A percentile compares a stretch with the other conserved stretches of the same genome.
These are phyloP conservation scores for Cataglyphis rosenhaueri DNA, from an alignment of 2,888 invertebrate genomes.

Conservation along the genomic window DNA sequence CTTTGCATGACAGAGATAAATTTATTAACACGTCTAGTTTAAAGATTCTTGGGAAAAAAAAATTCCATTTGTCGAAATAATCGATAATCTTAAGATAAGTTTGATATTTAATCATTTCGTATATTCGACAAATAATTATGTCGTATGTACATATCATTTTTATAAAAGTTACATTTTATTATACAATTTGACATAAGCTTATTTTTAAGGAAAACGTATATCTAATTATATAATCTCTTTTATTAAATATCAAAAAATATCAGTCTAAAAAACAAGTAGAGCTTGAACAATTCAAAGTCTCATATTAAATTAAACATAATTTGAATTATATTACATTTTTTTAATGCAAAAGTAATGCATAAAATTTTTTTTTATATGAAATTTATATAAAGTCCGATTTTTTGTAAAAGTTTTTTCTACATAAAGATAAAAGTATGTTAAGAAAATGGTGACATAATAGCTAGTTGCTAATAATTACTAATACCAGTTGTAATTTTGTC, in stretches of 20 bases:
- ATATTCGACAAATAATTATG: not conserved
- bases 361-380: not conserved
- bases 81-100: conserved; percentile 25
- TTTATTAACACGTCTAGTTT: not conserved
- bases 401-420: not conserved
- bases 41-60: not conserved
- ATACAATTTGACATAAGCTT: not conserved
- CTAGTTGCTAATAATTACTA: not conserved
- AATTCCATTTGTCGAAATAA: not conserved
- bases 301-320: not conserved
- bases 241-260: not conserved
- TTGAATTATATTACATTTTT: not conserved
- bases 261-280: not conserved
- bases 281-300: not conserved
- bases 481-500: not conserved
- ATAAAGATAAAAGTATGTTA: not conserved
- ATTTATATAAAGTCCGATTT: not conserved
- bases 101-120: not conserved
- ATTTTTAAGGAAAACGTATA: not conserved
- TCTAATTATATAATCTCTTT: not conserved
- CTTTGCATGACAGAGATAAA: not conserved
- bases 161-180: not conserved
- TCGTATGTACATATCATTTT: not conserved
- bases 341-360: not conserved
- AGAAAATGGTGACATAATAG: not conserved